Evolutionary conservation across 2,113 vertebrate genomes (phyloP).

Genomic region (Steatornis caripensis): DNA sequence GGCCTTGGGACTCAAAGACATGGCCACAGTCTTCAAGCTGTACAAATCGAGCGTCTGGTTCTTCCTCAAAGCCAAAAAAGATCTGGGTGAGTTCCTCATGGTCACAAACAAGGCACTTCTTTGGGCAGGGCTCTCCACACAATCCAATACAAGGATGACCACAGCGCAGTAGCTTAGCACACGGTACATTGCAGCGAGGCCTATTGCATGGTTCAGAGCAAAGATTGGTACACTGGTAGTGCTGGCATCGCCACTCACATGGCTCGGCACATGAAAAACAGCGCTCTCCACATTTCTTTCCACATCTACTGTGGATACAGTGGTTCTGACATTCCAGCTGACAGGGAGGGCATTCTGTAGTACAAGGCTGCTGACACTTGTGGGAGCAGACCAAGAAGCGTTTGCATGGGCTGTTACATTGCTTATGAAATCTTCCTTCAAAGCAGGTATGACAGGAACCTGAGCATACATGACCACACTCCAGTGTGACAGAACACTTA

Average conservation of each 20-base stretch:
- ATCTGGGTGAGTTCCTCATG: conserved; percentile 83
- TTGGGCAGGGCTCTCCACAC: conserved; percentile 89
- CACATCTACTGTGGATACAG: conserved; percentile 87
- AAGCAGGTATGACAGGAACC: conserved; percentile 83
- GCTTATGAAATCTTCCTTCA: conserved; percentile 82
- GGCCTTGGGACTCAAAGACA: conserved; percentile 79
- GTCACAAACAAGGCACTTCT: conserved; percentile 85
- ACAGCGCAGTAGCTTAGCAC: conserved; percentile 75
- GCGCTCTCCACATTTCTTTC: conserved; percentile 79
- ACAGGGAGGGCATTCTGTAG: conserved; percentile 81
- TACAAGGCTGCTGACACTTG: conserved; percentile 82
- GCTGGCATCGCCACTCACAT: conserved; percentile 85
- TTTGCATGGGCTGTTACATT: conserved; percentile 74
- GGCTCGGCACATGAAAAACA: conserved; percentile 86
- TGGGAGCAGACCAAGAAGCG: conserved; percentile 86
- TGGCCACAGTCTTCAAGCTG: conserved; percentile 88
- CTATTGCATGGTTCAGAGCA: conserved; percentile 89
- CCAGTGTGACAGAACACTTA: conserved; percentile 70
- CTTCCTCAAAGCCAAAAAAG: conserved; percentile 90
- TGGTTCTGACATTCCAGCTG: conserved; percentile 78
- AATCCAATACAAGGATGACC: conserved; percentile 87
- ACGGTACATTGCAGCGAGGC: conserved; percentile 81
- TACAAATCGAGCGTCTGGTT: conserved; percentile 82
- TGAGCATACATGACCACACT: conserved; percentile 83
- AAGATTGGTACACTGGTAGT: conserved; percentile 83